Base-by-base conservation (phyloP, 2,113 vertebrate species). In the Abramis brama region DNA sequence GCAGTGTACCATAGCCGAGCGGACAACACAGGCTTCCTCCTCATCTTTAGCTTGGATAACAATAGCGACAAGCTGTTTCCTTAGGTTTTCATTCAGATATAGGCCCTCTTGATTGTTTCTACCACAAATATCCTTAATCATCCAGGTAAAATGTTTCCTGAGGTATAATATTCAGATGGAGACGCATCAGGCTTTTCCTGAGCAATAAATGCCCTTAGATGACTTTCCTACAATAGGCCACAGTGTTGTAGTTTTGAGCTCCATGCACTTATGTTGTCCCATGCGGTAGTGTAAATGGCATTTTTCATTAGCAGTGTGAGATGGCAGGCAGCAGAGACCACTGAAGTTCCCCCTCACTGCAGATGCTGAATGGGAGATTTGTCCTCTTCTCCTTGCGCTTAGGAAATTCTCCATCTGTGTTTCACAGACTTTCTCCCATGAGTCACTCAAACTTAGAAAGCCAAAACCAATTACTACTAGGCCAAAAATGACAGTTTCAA, bases 401-500 rank as follows among this genome's bases (percentile, higher is more conserved):
- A 91, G 89, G 92, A 94, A 94, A 96, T 93, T 92, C 94, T 95
- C 92, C 93, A 95, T 95, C 91, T 96, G 94, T 95, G 92, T 92
- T 94, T 93, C 92, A 93, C 92, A 92, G 92, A 91, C 94, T 93
- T 93, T 96, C 95, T 95, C 94, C 92, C 91, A 95, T 96, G 96
- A 97, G 93, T 97, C 96, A 97, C 90, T 82, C 70, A 71, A 93
- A 87, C 89, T 55, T 77, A 57, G 89, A 85, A 82, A 92, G 95
- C 96, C 96, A 97, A 97, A 95, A 94, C 91, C 91, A 97, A 97
- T 96, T 95, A 94, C 93, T 89, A 52, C 85, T 82, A 85, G 87
- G 96, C 96, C 96, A 97, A 96, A 95, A 95, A 93, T 93, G 94
- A 96, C 95, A 93, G 93, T 93, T 95, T 94, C 92, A 95, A 90